Conservation (phyloP, 2,113 vertebrate species). For the Antechinus flavipes region DNA sequence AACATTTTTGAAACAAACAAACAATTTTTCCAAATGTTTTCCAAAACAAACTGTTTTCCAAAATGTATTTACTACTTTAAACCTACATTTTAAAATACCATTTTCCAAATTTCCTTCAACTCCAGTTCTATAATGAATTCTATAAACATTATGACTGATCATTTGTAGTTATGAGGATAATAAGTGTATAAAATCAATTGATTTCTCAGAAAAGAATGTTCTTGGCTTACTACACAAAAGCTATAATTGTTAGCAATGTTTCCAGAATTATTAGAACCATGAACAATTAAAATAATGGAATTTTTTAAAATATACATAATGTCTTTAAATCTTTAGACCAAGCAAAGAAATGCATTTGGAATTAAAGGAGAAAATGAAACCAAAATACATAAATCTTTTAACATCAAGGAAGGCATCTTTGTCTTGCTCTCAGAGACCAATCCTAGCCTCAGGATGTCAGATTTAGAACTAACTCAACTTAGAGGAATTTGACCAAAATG, state of each 20-base stretch:
- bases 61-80: neutral
- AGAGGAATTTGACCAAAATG: neutral
- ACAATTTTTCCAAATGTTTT: neutral
- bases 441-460: neutral
- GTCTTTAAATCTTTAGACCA: neutral
- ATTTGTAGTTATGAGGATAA: neutral
- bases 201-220: conserved; percentile 59
- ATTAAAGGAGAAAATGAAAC: conserved; percentile 46
- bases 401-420: conserved; percentile 7
- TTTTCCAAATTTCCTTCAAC: neutral
- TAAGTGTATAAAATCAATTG: conserved; percentile 1
- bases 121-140: conserved; percentile 11
- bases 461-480: neutral
- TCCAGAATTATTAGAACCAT: conserved; percentile 39
- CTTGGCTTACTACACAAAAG: conserved; percentile 21
- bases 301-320: conserved; percentile 8
- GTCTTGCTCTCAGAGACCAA: neutral
- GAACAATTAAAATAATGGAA: conserved; percentile 52
- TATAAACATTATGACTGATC: neutral
- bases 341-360: neutral
- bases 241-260: conserved; percentile 34
- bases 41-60: neutral
- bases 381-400: neutral
- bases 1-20: neutral
- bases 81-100: neutral